Base-by-base conservation (phyloP, 2,113 vertebrate genomes). In the Chinchilla lanigera region DNA sequence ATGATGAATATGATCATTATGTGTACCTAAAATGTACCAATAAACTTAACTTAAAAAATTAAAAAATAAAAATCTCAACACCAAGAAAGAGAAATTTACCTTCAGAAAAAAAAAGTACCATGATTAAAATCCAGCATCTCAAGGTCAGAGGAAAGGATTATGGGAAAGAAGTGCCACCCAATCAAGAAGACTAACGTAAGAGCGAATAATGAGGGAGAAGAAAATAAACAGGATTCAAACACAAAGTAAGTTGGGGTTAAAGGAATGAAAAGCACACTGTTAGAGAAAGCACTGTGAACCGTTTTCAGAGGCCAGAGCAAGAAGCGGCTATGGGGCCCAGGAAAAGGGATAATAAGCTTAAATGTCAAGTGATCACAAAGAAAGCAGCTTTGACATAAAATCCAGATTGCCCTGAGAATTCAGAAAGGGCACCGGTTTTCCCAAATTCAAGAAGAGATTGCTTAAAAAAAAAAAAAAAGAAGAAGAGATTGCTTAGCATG, bases 301-400 rank as follows among this genome's bases (percentile, higher is more conserved):
- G 28, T 82, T 90, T 96, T 58, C 77, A 52, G 38, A 85, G 28
- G 30, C 19, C 69, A 86, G 60, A 50, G 86, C 80, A 65, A 93
- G 89, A 73, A 58, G 54, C 50, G 52, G 56, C 13, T 41, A n/a
- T 67, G 54, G 69, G 73, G 22, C 11, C 30, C 54, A 83, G 47
- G 56, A 75, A 94, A 94, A 87, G 20, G n/a, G 84, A 84, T 93
- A 94, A 88, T 60, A 86, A 19, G 63, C 54, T 94, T 93, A 95
- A 12, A 69, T 75, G 24, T 73, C 90, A 96, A 94, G 26, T 93
- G 92, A 91, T 86, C 16, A 0, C 60, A 95, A 93, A 93, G 20
- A 96, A 95, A 86, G 47, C 52, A 83, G 71, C 65, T 96, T 88
- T 93, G 41, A 92, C 67, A 50, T 83, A 92, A 96, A 95, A 56